Base-by-base conservation (phyloP, 2,797 vertebrate genomes). In the Coregonus ussuriensis region DNA sequence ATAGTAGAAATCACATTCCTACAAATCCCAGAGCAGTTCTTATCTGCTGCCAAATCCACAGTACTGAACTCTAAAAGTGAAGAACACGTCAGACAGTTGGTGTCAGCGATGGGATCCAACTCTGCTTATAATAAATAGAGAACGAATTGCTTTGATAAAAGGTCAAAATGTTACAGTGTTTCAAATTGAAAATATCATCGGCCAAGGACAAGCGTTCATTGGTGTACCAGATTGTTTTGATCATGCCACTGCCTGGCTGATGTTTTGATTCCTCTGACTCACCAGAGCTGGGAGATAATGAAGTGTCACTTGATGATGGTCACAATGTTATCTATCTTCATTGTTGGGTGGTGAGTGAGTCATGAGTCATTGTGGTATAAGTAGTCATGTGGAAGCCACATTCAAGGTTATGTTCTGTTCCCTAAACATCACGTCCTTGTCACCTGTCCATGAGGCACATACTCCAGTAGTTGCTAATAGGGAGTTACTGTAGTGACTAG, bases 1-100 rank as follows among this genome's bases (percentile, higher is more conserved):
- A 87, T 84, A 89, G 89, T 87, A 85, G 85, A 84, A 89, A 89
- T 88, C 84, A 83, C 93, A 93, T 86, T 81, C 86, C 83, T 87
- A 91, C 90, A 94, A 93, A 94, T 94, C 92, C 93, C 79, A 56
- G 29, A 56, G 71, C 16, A 84, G 80, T 82, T 81, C 89, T 85
- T 86, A 88, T 88, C 87, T 85, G 74, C 73, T 86, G 86, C 85
- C 86, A 88, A 83, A 87, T 85, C 82, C 74, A 77, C 77, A 86
- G 80, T 69, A 78, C 80, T 86, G 87, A 89, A 89, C 83, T 86
- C 79, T 71, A 72, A 47, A 47, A 77, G 78, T 51, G 77, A 82
- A 82, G 78, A 81, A 78, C 82, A 82, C 76, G 81, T 85, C 84
- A 82, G 79, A 76, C 75, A 18, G 16, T 31, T 74, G 73, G 84